phyloP scores from a whole-genome alignment of 2,113 vertebrate species.

The Zeus faber region DNA sequence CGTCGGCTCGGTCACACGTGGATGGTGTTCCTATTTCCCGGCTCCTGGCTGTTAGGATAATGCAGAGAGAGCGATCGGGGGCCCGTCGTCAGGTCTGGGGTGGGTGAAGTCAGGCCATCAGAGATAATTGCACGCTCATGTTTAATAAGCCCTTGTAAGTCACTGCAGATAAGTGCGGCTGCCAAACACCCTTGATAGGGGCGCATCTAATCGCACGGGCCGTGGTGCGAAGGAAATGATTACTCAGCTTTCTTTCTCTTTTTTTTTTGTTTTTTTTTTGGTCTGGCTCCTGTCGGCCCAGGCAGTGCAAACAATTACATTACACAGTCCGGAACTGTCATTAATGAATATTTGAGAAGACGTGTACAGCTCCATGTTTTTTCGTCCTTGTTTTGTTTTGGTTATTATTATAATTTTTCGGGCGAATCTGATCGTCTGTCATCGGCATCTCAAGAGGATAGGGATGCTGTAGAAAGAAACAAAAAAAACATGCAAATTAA shows the following conservation, averaged over 20 bases:
- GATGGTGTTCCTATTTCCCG: too few relatives aligned
- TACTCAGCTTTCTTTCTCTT: constrained; percentile 58
- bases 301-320: constrained; percentile 63
- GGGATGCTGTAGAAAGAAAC: too few relatives aligned
- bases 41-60: too few relatives aligned
- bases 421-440: too few relatives aligned
- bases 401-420: too few relatives aligned
- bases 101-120: constrained; percentile 52
- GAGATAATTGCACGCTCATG: constrained; percentile 73
- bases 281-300: too few relatives aligned
- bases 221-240: constrained; percentile 56
- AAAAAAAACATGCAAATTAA: too few relatives aligned
- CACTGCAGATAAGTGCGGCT: constrained; percentile 59
- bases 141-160: constrained; percentile 71
- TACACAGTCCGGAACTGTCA: constrained; percentile 48
- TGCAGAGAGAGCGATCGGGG: too few relatives aligned
- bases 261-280: too few relatives aligned
- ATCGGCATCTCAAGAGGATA: too few relatives aligned
- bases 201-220: constrained; percentile 59
- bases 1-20: too few relatives aligned
- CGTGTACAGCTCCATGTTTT: constrained; percentile 34
- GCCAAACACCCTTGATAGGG: constrained; percentile 64
- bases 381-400: not conserved
- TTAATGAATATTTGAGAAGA: constrained; percentile 55
- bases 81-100: too few relatives aligned